A percentile compares a stretch with the other conserved stretches of the same genome.
These are phyloP conservation scores for Coboldia fuscipes DNA, from an alignment of 1,140 invertebrate species.

Conservation along the genomic window DNA sequence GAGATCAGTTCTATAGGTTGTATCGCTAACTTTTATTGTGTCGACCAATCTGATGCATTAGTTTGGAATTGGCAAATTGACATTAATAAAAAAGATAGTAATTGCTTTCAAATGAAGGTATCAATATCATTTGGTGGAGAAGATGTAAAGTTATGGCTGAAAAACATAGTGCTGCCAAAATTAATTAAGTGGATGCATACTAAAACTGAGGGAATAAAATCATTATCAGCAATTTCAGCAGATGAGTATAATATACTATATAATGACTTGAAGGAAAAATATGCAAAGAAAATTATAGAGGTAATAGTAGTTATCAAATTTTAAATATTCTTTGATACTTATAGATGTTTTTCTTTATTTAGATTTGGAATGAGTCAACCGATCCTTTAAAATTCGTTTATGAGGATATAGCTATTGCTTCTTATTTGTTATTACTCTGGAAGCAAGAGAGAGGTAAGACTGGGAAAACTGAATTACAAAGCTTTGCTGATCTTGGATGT, in stretches of 20 bases:
- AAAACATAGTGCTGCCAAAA: slow-evolving; percentile 6
- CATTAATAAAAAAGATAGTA: background rate
- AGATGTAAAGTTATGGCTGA: slow-evolving; percentile 2
- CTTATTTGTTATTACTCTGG: slow-evolving; percentile 75
- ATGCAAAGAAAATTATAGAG: slow-evolving; percentile 47
- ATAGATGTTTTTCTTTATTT: slow-evolving; percentile 9
- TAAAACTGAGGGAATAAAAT: slow-evolving; percentile 21
- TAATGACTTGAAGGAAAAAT: slow-evolving; percentile 54
- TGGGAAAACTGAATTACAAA: slow-evolving; percentile 25
- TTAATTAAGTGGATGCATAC: slow-evolving; percentile 7
- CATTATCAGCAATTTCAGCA: slow-evolving; percentile 40
- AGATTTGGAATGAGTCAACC: slow-evolving; percentile 75
- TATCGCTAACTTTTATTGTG: background rate
- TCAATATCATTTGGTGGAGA: background rate
- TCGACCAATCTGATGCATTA: no score
- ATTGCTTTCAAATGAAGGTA: background rate
- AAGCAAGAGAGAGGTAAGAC: slow-evolving; percentile 25
- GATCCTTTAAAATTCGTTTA: slow-evolving; percentile 89
- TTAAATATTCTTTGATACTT: background rate
- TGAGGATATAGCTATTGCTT: slow-evolving; percentile 89
- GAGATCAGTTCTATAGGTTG: background rate
- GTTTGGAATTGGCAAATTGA: no score
- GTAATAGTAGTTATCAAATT: slow-evolving; percentile 17
- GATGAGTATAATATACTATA: slow-evolving; percentile 54
- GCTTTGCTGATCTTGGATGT: slow-evolving; percentile 88